Percentiles rank a stretch among this genome's conserved stretches.
phyloP scores from a whole-genome alignment of 64 coral and sea anemone genomes.

The Pocillopora verrucosa region DNA sequence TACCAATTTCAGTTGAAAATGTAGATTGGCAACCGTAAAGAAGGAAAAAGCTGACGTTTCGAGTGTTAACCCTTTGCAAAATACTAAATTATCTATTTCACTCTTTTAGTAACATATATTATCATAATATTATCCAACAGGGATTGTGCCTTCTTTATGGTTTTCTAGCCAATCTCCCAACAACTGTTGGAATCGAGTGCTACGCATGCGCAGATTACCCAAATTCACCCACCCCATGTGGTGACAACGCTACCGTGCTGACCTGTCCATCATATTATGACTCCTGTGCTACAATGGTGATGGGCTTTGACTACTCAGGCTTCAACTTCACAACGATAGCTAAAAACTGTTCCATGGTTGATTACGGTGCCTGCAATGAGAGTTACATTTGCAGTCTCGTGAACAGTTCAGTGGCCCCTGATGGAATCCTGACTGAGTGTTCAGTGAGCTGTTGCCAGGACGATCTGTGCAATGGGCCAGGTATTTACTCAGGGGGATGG shows the following conservation, averaged over 20 bases:
- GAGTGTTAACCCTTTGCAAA: too few relatives aligned
- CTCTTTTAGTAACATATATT: too few relatives aligned
- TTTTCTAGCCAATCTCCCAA: constrained; percentile 1
- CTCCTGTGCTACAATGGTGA: not conserved
- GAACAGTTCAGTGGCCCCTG: not conserved
- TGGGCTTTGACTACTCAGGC: not conserved
- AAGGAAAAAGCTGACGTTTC: too few relatives aligned
- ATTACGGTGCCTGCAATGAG: not conserved
- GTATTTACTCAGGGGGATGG: not conserved
- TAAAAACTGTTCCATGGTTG: not conserved
- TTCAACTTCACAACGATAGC: not conserved
- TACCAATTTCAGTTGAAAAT: too few relatives aligned
- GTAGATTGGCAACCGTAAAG: too few relatives aligned
- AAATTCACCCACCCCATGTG: not conserved
- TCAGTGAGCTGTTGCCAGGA: not conserved
- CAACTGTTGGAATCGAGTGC: not conserved
- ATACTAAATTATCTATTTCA: too few relatives aligned
- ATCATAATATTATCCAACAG: not conserved
- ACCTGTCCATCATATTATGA: not conserved
- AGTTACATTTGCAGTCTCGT: not conserved
- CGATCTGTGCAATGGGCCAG: constrained; percentile 11
- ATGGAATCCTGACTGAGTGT: not conserved
- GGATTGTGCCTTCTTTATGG: not conserved
- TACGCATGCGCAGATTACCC: constrained; percentile 1
- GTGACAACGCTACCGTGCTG: not conserved